phyloP scores from a whole-genome alignment of 2,113 vertebrate genomes.

The Halichoerus grypus region DNA sequence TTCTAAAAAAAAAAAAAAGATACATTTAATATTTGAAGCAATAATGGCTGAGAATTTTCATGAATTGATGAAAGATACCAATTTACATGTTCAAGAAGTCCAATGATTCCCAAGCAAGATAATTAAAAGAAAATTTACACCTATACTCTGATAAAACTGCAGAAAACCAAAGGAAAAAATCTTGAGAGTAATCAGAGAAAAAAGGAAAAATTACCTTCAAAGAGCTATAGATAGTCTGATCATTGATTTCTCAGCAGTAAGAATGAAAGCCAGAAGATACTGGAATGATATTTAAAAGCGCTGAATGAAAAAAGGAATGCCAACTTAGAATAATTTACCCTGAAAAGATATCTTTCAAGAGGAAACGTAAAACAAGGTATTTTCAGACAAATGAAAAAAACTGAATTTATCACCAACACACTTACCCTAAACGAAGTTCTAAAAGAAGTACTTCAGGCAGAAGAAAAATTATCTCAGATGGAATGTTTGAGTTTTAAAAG shows the following conservation, averaged over 20 bases:
- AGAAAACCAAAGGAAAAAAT: not conserved
- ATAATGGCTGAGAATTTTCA: not conserved
- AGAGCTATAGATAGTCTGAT: not conserved
- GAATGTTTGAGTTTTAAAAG: not conserved
- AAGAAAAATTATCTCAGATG: not conserved
- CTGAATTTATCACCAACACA: not conserved
- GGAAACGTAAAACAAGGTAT: not conserved
- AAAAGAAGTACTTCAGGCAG: not conserved
- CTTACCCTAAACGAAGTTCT: not conserved
- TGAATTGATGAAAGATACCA: not conserved
- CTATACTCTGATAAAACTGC: not conserved
- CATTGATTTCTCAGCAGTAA: not conserved
- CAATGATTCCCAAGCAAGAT: not conserved
- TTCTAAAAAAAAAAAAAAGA: not conserved
- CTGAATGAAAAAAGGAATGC: not conserved
- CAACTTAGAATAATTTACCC: not conserved
- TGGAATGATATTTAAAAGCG: not conserved
- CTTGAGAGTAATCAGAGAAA: not conserved
- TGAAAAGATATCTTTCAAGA: not conserved
- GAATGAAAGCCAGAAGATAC: not conserved
- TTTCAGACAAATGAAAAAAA: conserved; percentile 7
- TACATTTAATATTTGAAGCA: not conserved
- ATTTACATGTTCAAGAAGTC: not conserved
- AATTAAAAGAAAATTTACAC: not conserved
- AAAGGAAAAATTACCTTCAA: not conserved